Evolutionary conservation across 2,888 invertebrate species (phyloP), one percentile per base, ranked within the genome.

Genomic region (Tipula helvola): DNA sequence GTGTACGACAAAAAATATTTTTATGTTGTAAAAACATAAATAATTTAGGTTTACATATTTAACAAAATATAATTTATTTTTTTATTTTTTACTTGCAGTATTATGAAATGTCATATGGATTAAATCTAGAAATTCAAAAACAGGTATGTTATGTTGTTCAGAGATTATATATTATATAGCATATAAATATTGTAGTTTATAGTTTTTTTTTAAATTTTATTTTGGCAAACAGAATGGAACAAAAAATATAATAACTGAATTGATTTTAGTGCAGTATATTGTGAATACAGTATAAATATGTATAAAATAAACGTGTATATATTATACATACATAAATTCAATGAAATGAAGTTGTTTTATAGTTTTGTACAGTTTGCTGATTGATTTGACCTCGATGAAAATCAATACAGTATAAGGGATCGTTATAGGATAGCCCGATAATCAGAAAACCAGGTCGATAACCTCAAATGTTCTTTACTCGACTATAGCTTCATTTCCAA

Each of bases 91-190:
- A 89, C 91, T 89, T 92, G 90, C 95, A 97, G 97, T 97, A 97
- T 93, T 97, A 97, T 93, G 98, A 98, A 93, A 97, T 98, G 97
- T 97, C 97, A 87, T 97, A 97, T 93, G 97, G 97, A 89, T 94
- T 98, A 90, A 97, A 97, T 93, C 97, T 97, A 90, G 98, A 98
- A 93, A 97, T 98, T 96, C 97, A 97, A 93, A 98, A 98, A 94
- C 97, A 97, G 95, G 96, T 96, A 93, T 92, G 92, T 89, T 88
- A 87, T 39, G 71, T 71, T 71, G 28, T 28, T 71, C 71, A 10
- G 71, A 71, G 71, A 71, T 71, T 71, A 71, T 71, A 71, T 71
- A 71, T 71, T 28, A 28, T 71, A 28, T 28, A 71, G 12, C 71
- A 71, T 57, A 57, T 18, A 57, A 71, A 71, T 71, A 71, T 71